Percentiles rank a stretch among this genome's conserved stretches.
Conservation (phyloP, 2,113 vertebrate genomes). For the Hipposideros armiger region DNA sequence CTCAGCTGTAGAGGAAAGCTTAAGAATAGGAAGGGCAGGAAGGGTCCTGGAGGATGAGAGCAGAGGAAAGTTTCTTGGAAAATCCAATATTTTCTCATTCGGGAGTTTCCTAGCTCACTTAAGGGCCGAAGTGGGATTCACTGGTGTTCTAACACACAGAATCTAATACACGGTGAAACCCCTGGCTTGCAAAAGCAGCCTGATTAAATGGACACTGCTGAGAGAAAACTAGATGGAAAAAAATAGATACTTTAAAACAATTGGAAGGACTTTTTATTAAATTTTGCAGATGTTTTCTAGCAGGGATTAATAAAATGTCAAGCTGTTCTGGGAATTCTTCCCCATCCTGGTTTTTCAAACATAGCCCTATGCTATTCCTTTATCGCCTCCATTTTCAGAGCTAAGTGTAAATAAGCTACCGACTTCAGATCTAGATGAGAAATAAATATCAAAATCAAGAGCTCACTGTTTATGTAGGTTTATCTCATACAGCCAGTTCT, state of each 20-base stretch:
- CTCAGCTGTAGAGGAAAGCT: constrained; percentile 36
- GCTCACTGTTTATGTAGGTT: neutral
- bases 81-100: neutral
- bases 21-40: neutral
- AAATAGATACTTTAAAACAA: neutral
- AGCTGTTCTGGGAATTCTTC: neutral
- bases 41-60: neutral
- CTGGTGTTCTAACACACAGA: constrained; percentile 21
- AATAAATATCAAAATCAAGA: constrained; percentile 38
- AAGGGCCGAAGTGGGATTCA: constrained; percentile 1
- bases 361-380: neutral
- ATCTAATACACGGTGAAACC: constrained; percentile 15
- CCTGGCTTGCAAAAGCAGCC: constrained; percentile 1
- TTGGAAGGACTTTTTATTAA: neutral
- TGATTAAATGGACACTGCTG: constrained; percentile 44
- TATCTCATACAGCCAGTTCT: neutral
- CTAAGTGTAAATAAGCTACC: neutral
- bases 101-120: neutral
- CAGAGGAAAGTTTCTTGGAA: neutral
- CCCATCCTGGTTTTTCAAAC: constrained; percentile 22
- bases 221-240: neutral
- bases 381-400: neutral
- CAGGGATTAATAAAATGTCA: constrained; percentile 29
- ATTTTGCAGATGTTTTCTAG: constrained; percentile 15
- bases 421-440: constrained; percentile 34